These are phyloP conservation scores for Liodrosophila aerea DNA, from an alignment of 2,888 invertebrate genomes.

Conservation along the genomic window DNA sequence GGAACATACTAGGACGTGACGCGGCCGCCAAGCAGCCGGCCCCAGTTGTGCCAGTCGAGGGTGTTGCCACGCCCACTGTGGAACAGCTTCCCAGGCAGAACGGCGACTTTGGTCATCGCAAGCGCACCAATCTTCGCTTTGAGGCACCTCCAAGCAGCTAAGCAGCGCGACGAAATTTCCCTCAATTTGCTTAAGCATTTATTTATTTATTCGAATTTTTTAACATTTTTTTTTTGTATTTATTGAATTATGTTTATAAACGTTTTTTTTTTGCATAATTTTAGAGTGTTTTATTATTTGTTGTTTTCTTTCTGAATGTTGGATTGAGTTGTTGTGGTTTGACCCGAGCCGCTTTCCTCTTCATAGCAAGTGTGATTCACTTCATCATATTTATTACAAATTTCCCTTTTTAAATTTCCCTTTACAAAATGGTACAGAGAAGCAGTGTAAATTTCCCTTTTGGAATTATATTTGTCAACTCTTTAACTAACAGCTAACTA, in stretches of 20 bases:
- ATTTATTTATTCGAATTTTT: conserved; percentile 10
- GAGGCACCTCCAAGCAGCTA: conserved; percentile 53
- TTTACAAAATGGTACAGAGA: too few relatives aligned
- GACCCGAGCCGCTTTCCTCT: too few relatives aligned
- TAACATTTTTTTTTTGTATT: neutral
- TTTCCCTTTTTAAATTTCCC: too few relatives aligned
- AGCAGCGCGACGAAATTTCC: neutral
- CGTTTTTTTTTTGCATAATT: conserved; percentile 8
- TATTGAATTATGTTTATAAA: conserved; percentile 1
- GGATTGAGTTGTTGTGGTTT: too few relatives aligned
- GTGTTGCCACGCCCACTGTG: too few relatives aligned
- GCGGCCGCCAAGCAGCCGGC: conserved; percentile 12
- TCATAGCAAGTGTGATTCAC: too few relatives aligned
- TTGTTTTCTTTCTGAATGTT: neutral
- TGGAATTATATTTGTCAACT: too few relatives aligned
- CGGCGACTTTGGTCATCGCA: conserved; percentile 68
- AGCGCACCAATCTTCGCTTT: conserved; percentile 68
- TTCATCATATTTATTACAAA: too few relatives aligned
- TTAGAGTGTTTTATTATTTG: neutral
- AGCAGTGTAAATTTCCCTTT: too few relatives aligned
- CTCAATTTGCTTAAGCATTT: conserved; percentile 11
- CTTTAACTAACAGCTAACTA: too few relatives aligned
- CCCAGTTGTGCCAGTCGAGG: too few relatives aligned
- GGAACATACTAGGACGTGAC: conserved; percentile 73
- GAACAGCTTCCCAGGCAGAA: conserved; percentile 8